Evolutionary conservation across 1,140 invertebrate species (phyloP), one percentile per base, ranked within the genome.

Genomic region (Listronotus oregonensis): DNA sequence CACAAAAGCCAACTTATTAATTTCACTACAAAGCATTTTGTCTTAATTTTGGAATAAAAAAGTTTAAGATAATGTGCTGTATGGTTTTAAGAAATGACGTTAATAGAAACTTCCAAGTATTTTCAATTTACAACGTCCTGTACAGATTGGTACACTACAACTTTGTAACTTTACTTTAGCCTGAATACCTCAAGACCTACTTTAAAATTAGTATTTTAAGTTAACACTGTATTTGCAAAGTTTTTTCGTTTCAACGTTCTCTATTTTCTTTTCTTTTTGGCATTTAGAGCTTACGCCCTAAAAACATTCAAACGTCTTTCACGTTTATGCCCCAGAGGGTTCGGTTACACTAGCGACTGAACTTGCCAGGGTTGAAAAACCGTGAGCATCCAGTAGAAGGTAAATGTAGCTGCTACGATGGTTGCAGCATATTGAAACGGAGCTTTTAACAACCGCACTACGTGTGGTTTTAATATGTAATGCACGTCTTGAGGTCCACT

Each of bases 381-480:
- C 52, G 52, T 32, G 54, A 64, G 54, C 50, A 56, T 61, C 52
- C 60, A 67, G 42, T 56, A 54, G 60, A 67, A 62, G 49, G 68
- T 67, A 67, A 70, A 70, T 61, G 68, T 61, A 62, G 68, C 49
- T 44, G 56, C 40, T 60, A 12, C 49, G 56, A 71, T 66, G 64
- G 27, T 43, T 46, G 47, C 58, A 65, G 71, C 71, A 72, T 72
- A 72, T 69, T 54, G 68, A 72, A 72, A 64, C 42, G 59, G 60
- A 61, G 66, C 66, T 66, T 68, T 71, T 71, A 69, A 63, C 67
- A 57, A 63, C 62, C 42, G 47, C 47, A 54, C 40, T 57, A 67
- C 59, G 60, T 52, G 49, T 21, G 39, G 55, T 46, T 63, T 72
- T 65, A 52, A 54, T 71, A 73, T 67, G 66, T 50, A 37, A 32